phyloP scores from a whole-genome alignment of 2,797 vertebrate species.

The Poecilia picta region DNA sequence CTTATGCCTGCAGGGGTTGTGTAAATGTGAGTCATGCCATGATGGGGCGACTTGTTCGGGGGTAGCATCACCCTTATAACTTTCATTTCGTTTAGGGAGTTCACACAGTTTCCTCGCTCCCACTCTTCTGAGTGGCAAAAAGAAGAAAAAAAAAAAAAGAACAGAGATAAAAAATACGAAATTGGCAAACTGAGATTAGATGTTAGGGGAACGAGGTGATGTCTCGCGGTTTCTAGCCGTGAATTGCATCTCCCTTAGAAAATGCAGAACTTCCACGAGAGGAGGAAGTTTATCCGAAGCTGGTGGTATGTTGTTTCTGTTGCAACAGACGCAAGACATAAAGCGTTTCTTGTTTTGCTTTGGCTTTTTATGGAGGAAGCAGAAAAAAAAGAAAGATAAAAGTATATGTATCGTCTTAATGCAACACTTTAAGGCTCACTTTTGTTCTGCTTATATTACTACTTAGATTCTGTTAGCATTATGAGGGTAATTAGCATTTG shows the following conservation, averaged over 20 bases:
- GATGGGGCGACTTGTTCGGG: constrained; percentile 71
- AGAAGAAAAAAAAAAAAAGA: constrained; percentile 42
- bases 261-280: neutral
- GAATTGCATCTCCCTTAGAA: constrained; percentile 15
- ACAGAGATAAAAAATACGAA: constrained; percentile 48
- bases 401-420: too few relatives aligned
- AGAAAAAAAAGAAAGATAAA: too few relatives aligned
- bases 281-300: neutral
- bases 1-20: constrained; percentile 66
- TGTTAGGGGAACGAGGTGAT: constrained; percentile 32
- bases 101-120: constrained; percentile 57
- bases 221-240: constrained; percentile 11
- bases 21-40: constrained; percentile 74
- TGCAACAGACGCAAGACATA: neutral
- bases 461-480: neutral
- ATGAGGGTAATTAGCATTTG: neutral
- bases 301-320: neutral
- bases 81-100: constrained; percentile 69
- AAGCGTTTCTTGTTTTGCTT: neutral
- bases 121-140: constrained; percentile 37
- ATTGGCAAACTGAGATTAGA: constrained; percentile 39
- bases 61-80: constrained; percentile 68
- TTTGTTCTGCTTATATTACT: neutral
- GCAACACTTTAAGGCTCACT: neutral
- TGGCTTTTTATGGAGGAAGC: neutral